Base-by-base conservation (phyloP, 2,797 vertebrate species). In the Anableps anableps region DNA sequence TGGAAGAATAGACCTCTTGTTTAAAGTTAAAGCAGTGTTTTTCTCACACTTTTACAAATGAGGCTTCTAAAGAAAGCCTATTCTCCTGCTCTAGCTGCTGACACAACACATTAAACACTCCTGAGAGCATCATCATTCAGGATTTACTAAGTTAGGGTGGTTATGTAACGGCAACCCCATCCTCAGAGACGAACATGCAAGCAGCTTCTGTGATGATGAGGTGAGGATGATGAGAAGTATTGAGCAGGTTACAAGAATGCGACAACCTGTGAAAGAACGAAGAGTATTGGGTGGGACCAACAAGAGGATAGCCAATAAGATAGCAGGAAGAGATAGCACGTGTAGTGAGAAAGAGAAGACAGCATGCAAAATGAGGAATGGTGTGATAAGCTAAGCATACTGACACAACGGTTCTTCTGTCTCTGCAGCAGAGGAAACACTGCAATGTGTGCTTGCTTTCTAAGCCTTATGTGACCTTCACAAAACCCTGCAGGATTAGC, bases 91-190 rank as follows among this genome's bases (percentile, higher is more conserved):
- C 62, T 64, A 74, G 62, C 72, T 70, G 19, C 80, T 72, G 76
- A 83, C 81, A 38, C 73, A 5, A 50, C 78, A 55, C 64, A 80
- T 85, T 75, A 86, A 82, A 83, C 48, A 68, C 66, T n/a, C n/a
- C n/a, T n/a, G 80, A 77, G 68, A 81, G 73, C 85, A 80, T 88
- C 85, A 77, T 86, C 87, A 88, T 81, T 73, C 86, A 89, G 83
- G 85, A 89, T 91, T 88, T 86, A 88, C 85, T 73, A 77, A 72
- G 73, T 82, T 78, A 83, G 80, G 76, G 76, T 80, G 85, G 76
- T 92, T 91, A 91, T 5, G 70, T 88, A 90, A 93, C 83, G 53
- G 3, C 77, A 34, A 41, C 72, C 1, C 53, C 71, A 19, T 64
- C 45, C 70, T 14, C n/a, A 82, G 74, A 10, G 66, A 83, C 7